phyloP scores from a whole-genome alignment of 2,113 vertebrate genomes.

The Ictalurus punctatus region DNA sequence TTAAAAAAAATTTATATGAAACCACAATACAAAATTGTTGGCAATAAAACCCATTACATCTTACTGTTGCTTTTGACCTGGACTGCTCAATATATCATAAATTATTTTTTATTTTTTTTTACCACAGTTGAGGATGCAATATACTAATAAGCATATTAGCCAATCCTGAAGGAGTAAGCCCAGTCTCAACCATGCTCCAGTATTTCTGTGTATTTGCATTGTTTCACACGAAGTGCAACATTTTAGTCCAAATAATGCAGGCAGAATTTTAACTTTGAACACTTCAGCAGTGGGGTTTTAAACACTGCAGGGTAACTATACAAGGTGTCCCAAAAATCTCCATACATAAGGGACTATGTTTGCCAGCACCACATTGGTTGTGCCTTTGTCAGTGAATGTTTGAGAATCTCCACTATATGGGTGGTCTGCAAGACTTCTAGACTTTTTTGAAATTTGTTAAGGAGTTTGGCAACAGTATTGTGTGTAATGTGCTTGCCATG shows the following conservation, averaged over 20 bases:
- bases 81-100: not conserved
- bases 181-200: not conserved
- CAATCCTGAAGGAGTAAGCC: not conserved
- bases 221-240: not conserved
- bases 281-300: not conserved
- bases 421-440: too few species aligned
- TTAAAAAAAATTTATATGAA: not conserved
- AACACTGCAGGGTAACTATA: not conserved
- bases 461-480: too few species aligned
- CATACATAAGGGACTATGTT: too few species aligned
- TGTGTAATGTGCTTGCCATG: too few species aligned
- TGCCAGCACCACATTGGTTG: too few species aligned
- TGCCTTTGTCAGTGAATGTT: too few species aligned
- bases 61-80: not conserved
- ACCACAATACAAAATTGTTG: not conserved
- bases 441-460: too few species aligned
- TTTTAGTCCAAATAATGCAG: not conserved
- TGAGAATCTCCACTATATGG: too few species aligned
- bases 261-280: not conserved
- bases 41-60: not conserved
- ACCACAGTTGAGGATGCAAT: not conserved
- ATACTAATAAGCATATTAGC: not conserved
- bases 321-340: too few species aligned
- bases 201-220: not conserved
- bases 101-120: not conserved